A percentile compares a stretch with the other conserved stretches of the same genome.
Conservation (phyloP, 1,140 invertebrate species). For the Spodoptera frugiperda region DNA sequence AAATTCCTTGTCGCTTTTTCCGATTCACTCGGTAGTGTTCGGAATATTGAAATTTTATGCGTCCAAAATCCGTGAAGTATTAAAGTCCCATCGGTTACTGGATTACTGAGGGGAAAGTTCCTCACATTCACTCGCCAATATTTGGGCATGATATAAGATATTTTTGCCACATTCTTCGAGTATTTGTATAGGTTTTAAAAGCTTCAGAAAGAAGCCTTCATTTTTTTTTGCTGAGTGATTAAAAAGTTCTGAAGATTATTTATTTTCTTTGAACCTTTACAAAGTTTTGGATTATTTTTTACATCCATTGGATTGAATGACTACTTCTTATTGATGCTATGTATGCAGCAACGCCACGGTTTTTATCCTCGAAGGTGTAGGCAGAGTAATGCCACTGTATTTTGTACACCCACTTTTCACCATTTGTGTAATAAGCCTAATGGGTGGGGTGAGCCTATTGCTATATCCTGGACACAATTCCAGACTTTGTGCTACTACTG, state of each 20-base stretch:
- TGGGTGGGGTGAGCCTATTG: too few relatives aligned
- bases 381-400: too few relatives aligned
- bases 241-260: too few relatives aligned
- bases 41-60: conserved; percentile 45
- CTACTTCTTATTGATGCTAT: too few relatives aligned
- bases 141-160: conserved; percentile 12
- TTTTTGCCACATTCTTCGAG: neutral
- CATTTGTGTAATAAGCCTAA: too few relatives aligned
- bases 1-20: conserved; percentile 33
- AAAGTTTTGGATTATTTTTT: too few relatives aligned
- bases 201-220: neutral
- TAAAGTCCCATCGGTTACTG: conserved; percentile 30
- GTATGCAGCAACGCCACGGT: too few relatives aligned
- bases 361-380: too few relatives aligned
- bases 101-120: conserved; percentile 35
- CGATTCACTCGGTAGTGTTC: conserved; percentile 29
- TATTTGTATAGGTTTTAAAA: neutral
- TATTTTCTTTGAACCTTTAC: neutral
- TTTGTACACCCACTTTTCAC: too few relatives aligned
- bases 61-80: conserved; percentile 46
- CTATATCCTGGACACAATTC: too few relatives aligned
- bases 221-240: neutral
- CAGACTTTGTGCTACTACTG: too few relatives aligned
- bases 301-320: too few relatives aligned
- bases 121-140: conserved; percentile 14